Conservation (phyloP, 2,888 invertebrate species). For the Tetropium fuscum region DNA sequence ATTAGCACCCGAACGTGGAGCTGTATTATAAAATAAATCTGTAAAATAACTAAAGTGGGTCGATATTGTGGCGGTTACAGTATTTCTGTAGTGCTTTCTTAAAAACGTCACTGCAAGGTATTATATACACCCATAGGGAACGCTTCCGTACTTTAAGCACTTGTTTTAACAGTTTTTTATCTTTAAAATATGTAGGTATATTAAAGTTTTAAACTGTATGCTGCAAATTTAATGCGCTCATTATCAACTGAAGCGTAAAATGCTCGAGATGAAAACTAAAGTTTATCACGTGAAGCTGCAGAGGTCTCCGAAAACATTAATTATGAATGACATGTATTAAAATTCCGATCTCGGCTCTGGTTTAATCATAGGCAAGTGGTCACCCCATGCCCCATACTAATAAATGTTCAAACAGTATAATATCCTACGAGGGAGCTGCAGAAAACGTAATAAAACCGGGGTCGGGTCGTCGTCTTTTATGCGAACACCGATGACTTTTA, state of each 20-base stretch:
- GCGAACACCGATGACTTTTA: constrained; percentile 41
- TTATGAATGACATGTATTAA: constrained; percentile 63
- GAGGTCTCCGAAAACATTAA: constrained; percentile 53
- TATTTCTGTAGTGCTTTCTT: too few relatives aligned
- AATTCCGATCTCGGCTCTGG: constrained; percentile 58
- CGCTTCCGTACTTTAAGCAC: too few relatives aligned
- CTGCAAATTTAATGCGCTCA: constrained; percentile 31
- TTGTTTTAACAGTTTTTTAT: too few relatives aligned
- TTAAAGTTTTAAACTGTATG: constrained; percentile 5
- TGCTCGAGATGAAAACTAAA: constrained; percentile 31
- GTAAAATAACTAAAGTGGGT: too few relatives aligned
- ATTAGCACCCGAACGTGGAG: too few relatives aligned
- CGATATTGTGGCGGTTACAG: too few relatives aligned
- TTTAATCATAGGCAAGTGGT: constrained; percentile 63
- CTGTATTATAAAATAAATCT: too few relatives aligned
- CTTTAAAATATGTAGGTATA: constrained; percentile 1
- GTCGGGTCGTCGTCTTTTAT: constrained; percentile 34
- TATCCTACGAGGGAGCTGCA: constrained; percentile 56
- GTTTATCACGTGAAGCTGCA: constrained; percentile 36
- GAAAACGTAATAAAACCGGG: constrained; percentile 49
- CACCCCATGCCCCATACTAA: constrained; percentile 63
- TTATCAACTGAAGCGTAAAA: constrained; percentile 31
- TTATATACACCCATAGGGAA: too few relatives aligned
- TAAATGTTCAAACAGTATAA: constrained; percentile 63
- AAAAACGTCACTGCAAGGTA: too few relatives aligned